Conservation (phyloP, 2,113 vertebrate genomes). For the Leucoraja erinaceus region DNA sequence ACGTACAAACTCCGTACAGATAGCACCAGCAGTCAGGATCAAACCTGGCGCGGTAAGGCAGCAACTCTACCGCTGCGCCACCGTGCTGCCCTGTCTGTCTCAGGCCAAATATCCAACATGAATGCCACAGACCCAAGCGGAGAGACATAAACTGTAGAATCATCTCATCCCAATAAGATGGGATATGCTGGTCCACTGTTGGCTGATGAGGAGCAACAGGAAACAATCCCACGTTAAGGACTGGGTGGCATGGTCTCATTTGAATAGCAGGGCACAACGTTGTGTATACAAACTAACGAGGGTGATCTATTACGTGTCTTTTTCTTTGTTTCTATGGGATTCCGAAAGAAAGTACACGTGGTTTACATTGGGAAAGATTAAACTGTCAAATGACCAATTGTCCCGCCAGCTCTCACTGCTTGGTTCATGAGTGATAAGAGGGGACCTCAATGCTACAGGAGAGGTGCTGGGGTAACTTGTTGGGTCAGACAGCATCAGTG, state of each 20-base stretch:
- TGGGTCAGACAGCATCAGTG: no score
- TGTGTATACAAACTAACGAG: neutral
- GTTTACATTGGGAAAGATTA: neutral
- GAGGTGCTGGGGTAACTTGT: neutral
- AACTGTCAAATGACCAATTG: neutral
- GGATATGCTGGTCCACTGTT: neutral
- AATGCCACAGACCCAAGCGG: neutral
- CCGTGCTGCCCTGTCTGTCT: neutral
- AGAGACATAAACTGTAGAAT: neutral
- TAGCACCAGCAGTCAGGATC: no score
- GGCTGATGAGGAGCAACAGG: neutral
- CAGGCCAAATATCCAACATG: neutral
- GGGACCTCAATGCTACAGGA: neutral
- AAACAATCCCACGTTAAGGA: neutral
- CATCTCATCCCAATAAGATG: neutral
- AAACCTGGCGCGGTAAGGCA: no score
- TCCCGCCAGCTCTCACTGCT: neutral
- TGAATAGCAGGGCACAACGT: neutral
- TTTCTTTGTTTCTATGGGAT: neutral
- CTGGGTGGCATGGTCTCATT: neutral
- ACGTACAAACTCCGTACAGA: no score
- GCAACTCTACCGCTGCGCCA: no score
- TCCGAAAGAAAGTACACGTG: neutral
- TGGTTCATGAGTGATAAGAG: neutral
- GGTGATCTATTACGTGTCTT: neutral